phyloP scores from a whole-genome alignment of 2,113 vertebrate species.

The Psittacula cyanocephala region DNA sequence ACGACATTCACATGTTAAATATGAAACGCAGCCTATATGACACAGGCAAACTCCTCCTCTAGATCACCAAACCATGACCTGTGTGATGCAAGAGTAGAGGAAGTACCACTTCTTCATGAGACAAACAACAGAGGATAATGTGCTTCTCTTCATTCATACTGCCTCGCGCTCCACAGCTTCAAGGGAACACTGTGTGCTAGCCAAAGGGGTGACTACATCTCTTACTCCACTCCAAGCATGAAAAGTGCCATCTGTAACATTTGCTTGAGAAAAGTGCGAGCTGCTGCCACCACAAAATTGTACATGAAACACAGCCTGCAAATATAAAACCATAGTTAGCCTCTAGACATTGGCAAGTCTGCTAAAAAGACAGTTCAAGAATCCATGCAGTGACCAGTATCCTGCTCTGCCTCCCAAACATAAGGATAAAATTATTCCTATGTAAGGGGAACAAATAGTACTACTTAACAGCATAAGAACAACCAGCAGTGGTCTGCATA shows the following conservation, averaged over 20 bases:
- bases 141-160: neutral
- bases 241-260: slow-evolving; percentile 38
- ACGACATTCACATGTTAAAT: neutral
- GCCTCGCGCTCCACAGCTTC: neutral
- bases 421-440: neutral
- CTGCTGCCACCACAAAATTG: slow-evolving; percentile 17
- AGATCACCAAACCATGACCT: neutral
- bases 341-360: neutral
- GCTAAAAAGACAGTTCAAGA: neutral
- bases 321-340: neutral
- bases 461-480: neutral
- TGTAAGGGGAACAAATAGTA: neutral
- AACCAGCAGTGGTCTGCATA: neutral
- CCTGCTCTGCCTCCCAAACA: neutral
- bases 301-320: neutral
- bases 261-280: neutral
- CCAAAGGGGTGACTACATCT: slow-evolving; percentile 48
- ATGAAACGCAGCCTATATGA: neutral
- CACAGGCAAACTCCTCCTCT: neutral
- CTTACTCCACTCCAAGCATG: slow-evolving; percentile 31
- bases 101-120: neutral
- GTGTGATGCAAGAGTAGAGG: neutral
- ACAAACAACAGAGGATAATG: neutral
- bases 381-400: neutral
- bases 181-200: slow-evolving; percentile 33